These are phyloP conservation scores for Eulemur mongoz DNA, from an alignment of 2,797 vertebrate genomes.

Conservation along the genomic window DNA sequence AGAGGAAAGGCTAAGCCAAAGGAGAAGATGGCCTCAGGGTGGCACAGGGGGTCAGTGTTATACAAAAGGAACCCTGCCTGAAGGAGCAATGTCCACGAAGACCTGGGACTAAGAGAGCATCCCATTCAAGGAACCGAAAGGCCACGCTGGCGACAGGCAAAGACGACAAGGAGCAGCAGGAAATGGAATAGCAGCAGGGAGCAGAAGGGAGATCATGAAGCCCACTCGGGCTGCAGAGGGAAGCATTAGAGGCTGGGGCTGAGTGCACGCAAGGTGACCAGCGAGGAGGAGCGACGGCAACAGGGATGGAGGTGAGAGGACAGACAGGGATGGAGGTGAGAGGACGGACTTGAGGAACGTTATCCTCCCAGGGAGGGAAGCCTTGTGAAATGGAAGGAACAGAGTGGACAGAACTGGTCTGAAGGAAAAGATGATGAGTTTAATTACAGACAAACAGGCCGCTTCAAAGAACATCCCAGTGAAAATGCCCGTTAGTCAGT, in stretches of 20 bases:
- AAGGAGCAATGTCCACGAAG: not conserved
- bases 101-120: not conserved
- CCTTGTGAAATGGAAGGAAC: not conserved
- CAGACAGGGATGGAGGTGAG: not conserved
- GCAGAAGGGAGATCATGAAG: not conserved
- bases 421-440: not conserved
- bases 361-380: not conserved
- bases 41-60: not conserved
- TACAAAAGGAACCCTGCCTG: accelerated
- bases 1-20: not conserved
- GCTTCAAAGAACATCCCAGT: not conserved
- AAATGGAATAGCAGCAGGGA: not conserved
- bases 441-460: not conserved
- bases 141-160: not conserved
- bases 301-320: not conserved
- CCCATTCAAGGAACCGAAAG: not conserved
- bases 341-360: not conserved
- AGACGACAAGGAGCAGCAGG: not conserved
- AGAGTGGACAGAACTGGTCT: not conserved
- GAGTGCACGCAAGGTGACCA: not conserved
- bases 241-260: not conserved
- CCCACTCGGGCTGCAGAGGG: not conserved
- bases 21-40: not conserved
- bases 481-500: not conserved
- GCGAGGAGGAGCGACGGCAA: accelerated